These are phyloP conservation scores for Drosophila nasuta DNA, from an alignment of 1,140 invertebrate species.

Conservation along the genomic window DNA sequence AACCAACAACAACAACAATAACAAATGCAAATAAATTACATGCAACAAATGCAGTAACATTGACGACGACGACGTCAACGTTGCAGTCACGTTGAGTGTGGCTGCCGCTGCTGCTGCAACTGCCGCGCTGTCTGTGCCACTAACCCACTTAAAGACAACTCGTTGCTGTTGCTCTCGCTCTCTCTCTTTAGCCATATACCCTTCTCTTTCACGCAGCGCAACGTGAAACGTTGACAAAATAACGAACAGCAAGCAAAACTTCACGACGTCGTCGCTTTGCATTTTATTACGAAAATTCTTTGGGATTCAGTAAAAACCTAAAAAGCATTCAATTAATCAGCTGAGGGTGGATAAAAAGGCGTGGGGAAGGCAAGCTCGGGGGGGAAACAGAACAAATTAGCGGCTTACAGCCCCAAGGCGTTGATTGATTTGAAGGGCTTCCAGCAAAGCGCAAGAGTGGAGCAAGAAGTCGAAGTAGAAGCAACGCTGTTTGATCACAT, in stretches of 20 bases:
- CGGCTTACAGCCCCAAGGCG: conserved; percentile 64
- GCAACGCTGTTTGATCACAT: conserved; percentile 26
- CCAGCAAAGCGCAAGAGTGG: conserved; percentile 7
- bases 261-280: conserved; percentile 39
- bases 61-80: conserved; percentile 26
- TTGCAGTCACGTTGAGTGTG: conserved; percentile 66
- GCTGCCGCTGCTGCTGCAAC: conserved; percentile 34
- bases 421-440: conserved; percentile 74
- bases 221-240: conserved; percentile 71
- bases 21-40: conserved; percentile 76
- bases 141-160: conserved; percentile 77
- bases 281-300: conserved; percentile 63
- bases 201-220: conserved; percentile 51
- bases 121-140: conserved; percentile 62
- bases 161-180: conserved; percentile 10
- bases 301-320: conserved; percentile 40
- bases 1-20: conserved; percentile 35
- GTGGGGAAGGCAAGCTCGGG: background rate
- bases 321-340: conserved; percentile 55
- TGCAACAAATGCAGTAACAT: conserved; percentile 65
- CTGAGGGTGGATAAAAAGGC: background rate
- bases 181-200: conserved; percentile 21
- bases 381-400: conserved; percentile 57
- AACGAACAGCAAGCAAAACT: conserved; percentile 25
- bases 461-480: conserved; percentile 17